Evolutionary conservation across 1,140 invertebrate genomes (phyloP).

Genomic region (Neodiprion virginianus): DNA sequence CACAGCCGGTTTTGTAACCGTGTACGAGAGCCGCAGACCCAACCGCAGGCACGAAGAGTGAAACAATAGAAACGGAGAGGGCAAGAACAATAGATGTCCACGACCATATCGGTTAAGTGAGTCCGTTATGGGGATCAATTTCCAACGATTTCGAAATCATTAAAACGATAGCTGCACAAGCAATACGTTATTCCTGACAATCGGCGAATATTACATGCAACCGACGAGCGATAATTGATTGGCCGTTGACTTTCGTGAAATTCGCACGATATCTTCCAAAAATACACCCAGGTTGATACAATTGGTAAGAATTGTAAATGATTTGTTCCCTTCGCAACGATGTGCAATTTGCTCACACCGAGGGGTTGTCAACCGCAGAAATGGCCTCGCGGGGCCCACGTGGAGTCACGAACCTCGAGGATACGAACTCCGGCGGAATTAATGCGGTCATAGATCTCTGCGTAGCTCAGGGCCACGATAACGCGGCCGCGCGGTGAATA

Average conservation of each 20-base stretch:
- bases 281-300: no score
- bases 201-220: no score
- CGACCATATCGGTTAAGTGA: background rate
- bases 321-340: no score
- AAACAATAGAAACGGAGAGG: conserved; percentile 2
- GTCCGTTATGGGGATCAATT: conserved; percentile 7
- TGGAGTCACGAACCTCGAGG: background rate
- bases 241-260: no score
- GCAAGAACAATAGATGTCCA: background rate
- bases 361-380: background rate
- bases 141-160: conserved; percentile 7
- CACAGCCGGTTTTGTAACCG: background rate
- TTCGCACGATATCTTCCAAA: no score
- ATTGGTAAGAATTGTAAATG: no score
- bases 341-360: background rate
- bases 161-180: background rate
- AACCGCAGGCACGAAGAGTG: conserved; percentile 1
- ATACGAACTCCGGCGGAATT: background rate
- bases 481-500: background rate
- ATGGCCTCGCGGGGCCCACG: background rate
- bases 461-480: background rate
- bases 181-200: no score
- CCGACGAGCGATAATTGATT: no score
- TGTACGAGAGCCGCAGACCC: background rate
- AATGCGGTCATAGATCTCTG: background rate